Conservation (phyloP, 2,113 vertebrate species). For the Oncorhynchus clarkii region DNA sequence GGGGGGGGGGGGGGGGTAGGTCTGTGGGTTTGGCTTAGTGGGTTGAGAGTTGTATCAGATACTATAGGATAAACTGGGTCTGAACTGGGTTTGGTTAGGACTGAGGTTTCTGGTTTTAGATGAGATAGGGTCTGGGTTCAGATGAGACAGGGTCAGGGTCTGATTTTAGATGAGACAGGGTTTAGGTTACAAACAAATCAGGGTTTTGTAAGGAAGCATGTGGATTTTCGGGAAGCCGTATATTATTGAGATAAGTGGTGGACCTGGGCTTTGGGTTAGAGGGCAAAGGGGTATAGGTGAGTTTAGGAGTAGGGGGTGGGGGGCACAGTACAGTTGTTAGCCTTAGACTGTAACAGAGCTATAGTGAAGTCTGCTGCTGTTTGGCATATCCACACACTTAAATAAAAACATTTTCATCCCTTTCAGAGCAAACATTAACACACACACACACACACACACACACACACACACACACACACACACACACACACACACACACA, state of each 20-base stretch:
- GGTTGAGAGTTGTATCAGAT: neutral
- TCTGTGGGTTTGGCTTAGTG: neutral
- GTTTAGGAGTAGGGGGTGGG: conserved; percentile 2
- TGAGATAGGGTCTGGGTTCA: no score
- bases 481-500: no score
- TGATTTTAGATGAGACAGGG: no score
- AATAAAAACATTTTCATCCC: no score
- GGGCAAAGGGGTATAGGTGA: neutral
- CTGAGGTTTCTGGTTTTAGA: neutral
- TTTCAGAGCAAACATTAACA: neutral
- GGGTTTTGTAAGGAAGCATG: conserved; percentile 48
- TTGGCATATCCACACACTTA: no score
- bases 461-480: no score
- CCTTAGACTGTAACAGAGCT: conserved; percentile 37
- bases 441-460: neutral
- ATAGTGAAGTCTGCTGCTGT: conserved; percentile 46
- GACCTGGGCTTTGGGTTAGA: neutral
- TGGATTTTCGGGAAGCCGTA: conserved; percentile 30
- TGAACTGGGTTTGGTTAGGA: neutral
- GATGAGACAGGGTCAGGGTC: no score
- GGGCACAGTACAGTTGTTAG: conserved; percentile 27
- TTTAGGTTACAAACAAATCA: neutral
- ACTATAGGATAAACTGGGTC: neutral
- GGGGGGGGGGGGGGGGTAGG: neutral
- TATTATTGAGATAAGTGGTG: conserved; percentile 2